A percentile compares a stretch with the other conserved stretches of the same genome.
These are phyloP conservation scores for Blastobasis adustella DNA, from an alignment of 2,888 invertebrate genomes.

Conservation along the genomic window DNA sequence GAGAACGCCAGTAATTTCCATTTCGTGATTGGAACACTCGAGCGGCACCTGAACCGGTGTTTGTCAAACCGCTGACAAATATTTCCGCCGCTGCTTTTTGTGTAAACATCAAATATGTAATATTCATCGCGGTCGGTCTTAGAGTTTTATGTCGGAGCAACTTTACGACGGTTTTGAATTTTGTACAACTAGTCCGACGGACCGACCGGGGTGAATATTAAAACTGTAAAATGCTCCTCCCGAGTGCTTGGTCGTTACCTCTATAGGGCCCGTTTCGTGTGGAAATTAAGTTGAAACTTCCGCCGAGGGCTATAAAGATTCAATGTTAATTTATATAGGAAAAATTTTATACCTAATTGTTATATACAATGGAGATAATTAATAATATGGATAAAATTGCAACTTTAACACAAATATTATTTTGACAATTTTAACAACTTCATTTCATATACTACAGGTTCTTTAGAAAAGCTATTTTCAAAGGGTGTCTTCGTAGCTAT, in stretches of 20 bases:
- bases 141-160: conserved; percentile 7
- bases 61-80: conserved; percentile 33
- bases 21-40: conserved; percentile 40
- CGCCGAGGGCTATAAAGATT: too few relatives aligned
- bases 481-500: too few relatives aligned
- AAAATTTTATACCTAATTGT: too few relatives aligned
- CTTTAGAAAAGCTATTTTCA: too few relatives aligned
- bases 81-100: conserved; percentile 22
- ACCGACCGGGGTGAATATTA: neutral
- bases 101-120: conserved; percentile 39
- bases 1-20: conserved; percentile 38
- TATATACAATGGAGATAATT: too few relatives aligned
- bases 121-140: conserved; percentile 12
- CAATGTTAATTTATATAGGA: too few relatives aligned
- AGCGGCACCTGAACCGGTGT: conserved; percentile 36
- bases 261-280: too few relatives aligned
- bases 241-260: neutral
- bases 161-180: conserved; percentile 12
- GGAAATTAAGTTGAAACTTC: too few relatives aligned
- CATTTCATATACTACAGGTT: too few relatives aligned
- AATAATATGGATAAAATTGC: too few relatives aligned
- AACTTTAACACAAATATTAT: too few relatives aligned
- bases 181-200: conserved; percentile 3
- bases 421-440: too few relatives aligned
- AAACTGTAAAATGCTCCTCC: neutral